A percentile compares a stretch with the other conserved stretches of the same genome.
Evolutionary conservation across 2,113 vertebrate genomes (phyloP).

Genomic region (Lampris megalopsis): DNA sequence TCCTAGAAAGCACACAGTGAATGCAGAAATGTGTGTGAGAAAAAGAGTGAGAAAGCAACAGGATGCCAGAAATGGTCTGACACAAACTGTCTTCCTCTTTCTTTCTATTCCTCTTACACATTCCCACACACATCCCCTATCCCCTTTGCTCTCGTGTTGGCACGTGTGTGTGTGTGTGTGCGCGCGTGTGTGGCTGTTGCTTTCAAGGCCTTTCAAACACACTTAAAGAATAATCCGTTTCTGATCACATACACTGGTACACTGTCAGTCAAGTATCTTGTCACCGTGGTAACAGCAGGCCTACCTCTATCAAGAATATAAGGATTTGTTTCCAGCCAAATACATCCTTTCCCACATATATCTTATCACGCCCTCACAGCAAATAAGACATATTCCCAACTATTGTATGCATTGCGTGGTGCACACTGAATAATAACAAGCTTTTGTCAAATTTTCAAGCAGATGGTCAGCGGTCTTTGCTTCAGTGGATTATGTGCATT

Average conservation of each 20-base stretch:
- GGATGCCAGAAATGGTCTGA: too few species aligned
- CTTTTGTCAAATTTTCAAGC: not conserved
- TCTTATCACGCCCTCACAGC: not conserved
- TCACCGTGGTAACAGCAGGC: constrained; percentile 40
- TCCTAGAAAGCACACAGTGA: constrained; percentile 1
- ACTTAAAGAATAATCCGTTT: constrained; percentile 48
- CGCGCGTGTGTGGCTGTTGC: not conserved
- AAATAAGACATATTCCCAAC: constrained; percentile 13
- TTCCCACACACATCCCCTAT: too few species aligned
- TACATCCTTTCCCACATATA: constrained; percentile 25
- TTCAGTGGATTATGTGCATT: too few species aligned
- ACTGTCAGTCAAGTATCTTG: constrained; percentile 45
- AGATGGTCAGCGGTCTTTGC: too few species aligned
- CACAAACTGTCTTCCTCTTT: not conserved
- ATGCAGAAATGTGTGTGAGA: not conserved
- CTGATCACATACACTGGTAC: constrained; percentile 46
- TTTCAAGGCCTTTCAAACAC: constrained; percentile 35
- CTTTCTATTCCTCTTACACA: not conserved
- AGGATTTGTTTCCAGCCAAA: not conserved
- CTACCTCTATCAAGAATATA: not conserved
- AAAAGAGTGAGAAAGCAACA: constrained; percentile 47
- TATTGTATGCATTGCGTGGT: not conserved
- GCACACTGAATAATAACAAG: constrained; percentile 3
- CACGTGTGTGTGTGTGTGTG: not conserved
- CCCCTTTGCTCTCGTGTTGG: not conserved